These are phyloP conservation scores for Engystomops pustulosus DNA, from an alignment of 2,113 vertebrate genomes.

Conservation along the genomic window DNA sequence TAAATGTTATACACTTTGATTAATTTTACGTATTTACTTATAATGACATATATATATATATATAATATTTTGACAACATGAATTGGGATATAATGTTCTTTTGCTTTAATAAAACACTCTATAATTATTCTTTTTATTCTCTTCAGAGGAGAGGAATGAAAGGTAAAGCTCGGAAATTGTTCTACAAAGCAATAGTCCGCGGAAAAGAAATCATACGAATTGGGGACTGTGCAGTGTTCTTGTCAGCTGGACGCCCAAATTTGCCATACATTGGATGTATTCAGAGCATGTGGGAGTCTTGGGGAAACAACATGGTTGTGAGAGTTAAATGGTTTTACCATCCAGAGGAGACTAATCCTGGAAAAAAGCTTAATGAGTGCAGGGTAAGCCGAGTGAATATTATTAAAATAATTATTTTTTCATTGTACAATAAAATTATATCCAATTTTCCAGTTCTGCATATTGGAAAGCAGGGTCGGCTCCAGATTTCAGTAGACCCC, in stretches of 20 bases:
- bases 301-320: constrained; percentile 99
- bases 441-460: too few relatives aligned
- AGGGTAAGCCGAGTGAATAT: constrained; percentile 79
- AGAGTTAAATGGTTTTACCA: constrained; percentile 99
- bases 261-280: constrained; percentile 97
- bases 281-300: constrained; percentile 99
- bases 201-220: constrained; percentile 97
- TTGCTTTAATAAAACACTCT: not conserved
- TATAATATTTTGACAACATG: too few relatives aligned
- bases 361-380: constrained; percentile 92
- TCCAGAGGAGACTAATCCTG: constrained; percentile 96
- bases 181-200: constrained; percentile 96
- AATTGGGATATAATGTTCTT: too few relatives aligned
- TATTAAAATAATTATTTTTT: too few relatives aligned
- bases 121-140: not conserved
- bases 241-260: constrained; percentile 95
- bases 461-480: too few relatives aligned
- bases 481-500: too few relatives aligned
- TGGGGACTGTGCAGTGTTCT: constrained; percentile 95
- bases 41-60: too few relatives aligned
- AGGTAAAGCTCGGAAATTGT: constrained; percentile 96
- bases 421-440: too few relatives aligned
- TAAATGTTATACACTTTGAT: too few relatives aligned
- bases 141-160: constrained; percentile 96
- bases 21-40: too few relatives aligned